Conservation (phyloP, 2,113 vertebrate genomes). For the Notechis scutatus region DNA sequence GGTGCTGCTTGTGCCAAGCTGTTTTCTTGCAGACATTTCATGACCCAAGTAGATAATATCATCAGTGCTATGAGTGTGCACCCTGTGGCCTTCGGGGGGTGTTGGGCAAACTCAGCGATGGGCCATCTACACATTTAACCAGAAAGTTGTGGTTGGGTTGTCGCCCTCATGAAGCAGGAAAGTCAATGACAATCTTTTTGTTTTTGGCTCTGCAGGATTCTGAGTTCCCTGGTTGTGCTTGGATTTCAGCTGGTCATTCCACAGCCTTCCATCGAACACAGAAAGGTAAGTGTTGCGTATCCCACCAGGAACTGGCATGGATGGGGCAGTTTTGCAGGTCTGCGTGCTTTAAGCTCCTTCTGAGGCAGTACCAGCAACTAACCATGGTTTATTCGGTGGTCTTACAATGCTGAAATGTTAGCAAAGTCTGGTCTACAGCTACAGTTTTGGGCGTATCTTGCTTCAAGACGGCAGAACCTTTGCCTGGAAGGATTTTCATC, state of each 20-base stretch:
- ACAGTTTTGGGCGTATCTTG: not conserved
- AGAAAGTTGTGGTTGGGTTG: not conserved
- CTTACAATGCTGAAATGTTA: not conserved
- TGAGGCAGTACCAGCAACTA: not conserved
- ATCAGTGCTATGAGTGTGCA: not conserved
- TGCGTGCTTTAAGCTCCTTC: not conserved
- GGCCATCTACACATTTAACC: not conserved
- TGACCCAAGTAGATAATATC: not conserved
- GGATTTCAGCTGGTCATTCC: slow-evolving; percentile 73
- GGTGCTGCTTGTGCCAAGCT: not conserved
- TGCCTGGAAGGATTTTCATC: not conserved
- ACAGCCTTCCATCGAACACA: slow-evolving; percentile 80
- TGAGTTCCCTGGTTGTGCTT: slow-evolving; percentile 71
- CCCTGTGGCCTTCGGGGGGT: not conserved
- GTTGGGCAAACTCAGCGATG: not conserved
- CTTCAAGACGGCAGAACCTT: not conserved
- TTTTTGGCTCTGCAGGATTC: slow-evolving; percentile 64
- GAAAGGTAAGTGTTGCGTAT: slow-evolving; percentile 75
- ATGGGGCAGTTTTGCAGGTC: not conserved
- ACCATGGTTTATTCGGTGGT: not conserved
- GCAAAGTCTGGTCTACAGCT: not conserved
- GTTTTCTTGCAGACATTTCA: not conserved
- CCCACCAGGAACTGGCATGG: not conserved
- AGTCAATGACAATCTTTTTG: not conserved
- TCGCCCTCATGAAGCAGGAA: not conserved